A percentile compares a stretch with the other conserved stretches of the same genome.
These are phyloP conservation scores for Achatina immaculata DNA, from an alignment of 1,140 invertebrate genomes.

Conservation along the genomic window DNA sequence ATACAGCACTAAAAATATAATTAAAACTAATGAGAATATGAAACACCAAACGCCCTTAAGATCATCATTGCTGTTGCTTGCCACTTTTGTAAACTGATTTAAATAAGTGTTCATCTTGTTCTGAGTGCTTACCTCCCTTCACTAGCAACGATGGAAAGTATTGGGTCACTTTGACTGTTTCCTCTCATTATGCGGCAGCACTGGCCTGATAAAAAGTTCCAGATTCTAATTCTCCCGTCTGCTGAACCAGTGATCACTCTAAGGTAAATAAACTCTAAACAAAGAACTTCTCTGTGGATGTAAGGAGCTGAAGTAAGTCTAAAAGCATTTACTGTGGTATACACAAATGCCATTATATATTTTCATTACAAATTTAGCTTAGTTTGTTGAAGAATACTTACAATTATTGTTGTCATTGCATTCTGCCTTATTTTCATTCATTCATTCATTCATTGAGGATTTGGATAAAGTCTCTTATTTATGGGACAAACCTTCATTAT, in stretches of 20 bases:
- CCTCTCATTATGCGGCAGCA: conserved; percentile 71
- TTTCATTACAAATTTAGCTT: conserved; percentile 7
- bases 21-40: too few species aligned
- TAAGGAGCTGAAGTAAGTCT: not conserved
- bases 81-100: too few species aligned
- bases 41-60: too few species aligned
- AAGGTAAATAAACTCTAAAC: conserved; percentile 69
- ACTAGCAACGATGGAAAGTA: conserved; percentile 62
- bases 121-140: conserved; percentile 68
- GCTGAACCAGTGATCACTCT: conserved; percentile 70
- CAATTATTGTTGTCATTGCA: too few species aligned
- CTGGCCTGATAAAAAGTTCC: conserved; percentile 70
- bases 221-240: conserved; percentile 70
- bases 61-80: too few species aligned
- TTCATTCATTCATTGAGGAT: too few species aligned
- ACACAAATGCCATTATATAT: not conserved
- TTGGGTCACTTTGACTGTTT: conserved; percentile 70
- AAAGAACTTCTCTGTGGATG: conserved; percentile 65
- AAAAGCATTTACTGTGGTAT: not conserved
- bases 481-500: too few species aligned
- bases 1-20: too few species aligned
- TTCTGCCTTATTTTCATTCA: too few species aligned
- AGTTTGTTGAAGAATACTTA: too few species aligned
- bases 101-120: too few species aligned
- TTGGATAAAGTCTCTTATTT: too few species aligned